phyloP scores from a whole-genome alignment of 1,140 invertebrate genomes.

The Oedothorax gibbosus region DNA sequence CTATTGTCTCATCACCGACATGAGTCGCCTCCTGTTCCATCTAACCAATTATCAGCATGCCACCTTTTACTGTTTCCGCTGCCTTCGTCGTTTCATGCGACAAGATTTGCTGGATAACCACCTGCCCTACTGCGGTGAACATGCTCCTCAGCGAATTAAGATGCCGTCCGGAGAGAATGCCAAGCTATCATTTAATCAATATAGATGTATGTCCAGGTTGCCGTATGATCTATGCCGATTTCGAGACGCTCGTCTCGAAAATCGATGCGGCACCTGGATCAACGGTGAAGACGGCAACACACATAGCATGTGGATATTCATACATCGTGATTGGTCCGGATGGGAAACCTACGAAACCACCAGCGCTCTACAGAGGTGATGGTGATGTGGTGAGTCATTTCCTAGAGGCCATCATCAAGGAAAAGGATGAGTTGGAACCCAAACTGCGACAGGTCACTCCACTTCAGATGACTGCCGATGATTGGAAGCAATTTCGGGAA shows the following conservation, averaged over 20 bases:
- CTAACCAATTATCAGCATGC: background rate
- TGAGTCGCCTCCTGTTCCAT: background rate
- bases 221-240: constrained; percentile 24
- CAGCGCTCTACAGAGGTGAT: background rate
- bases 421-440: background rate
- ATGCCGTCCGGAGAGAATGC: background rate
- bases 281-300: background rate
- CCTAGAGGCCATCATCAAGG: background rate
- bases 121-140: background rate
- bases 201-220: background rate
- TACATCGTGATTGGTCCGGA: background rate
- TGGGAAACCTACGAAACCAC: background rate
- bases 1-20: background rate
- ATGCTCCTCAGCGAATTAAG: background rate
- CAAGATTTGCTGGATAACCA: background rate
- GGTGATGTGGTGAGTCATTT: background rate
- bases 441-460: too few species aligned
- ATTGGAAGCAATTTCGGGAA: background rate
- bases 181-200: background rate
- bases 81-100: background rate
- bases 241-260: background rate
- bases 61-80: background rate
- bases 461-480: background rate
- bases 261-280: too few species aligned
- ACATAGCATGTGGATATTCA: background rate